phyloP scores from a whole-genome alignment of 2,888 invertebrate genomes.

The Nomada fabriciana region DNA sequence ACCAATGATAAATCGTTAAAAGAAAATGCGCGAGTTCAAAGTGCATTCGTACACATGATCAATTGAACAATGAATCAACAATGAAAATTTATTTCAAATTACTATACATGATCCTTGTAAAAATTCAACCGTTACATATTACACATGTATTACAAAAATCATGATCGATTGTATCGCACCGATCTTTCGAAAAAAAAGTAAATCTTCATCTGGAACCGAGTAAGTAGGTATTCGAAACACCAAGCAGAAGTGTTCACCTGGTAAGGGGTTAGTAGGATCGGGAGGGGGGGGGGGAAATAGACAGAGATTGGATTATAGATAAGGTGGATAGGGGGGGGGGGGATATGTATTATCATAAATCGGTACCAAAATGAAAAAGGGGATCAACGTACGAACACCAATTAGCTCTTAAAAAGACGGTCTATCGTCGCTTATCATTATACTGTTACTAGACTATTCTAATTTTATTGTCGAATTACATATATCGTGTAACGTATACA shows the following conservation, averaged over 20 bases:
- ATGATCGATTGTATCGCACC: not conserved
- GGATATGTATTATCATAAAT: conserved; percentile 71
- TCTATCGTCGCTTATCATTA: conserved; percentile 79
- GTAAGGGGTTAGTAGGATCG: conserved; percentile 18
- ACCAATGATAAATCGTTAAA: too few species aligned
- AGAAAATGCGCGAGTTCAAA: too few species aligned
- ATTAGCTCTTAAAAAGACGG: conserved; percentile 83
- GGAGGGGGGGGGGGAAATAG: conserved; percentile 31
- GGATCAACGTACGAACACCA: conserved; percentile 85
- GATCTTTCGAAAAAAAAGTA: not conserved
- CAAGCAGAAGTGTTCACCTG: conserved; percentile 39
- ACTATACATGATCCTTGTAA: too few species aligned
- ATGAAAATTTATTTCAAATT: too few species aligned
- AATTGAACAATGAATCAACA: too few species aligned
- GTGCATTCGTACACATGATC: too few species aligned
- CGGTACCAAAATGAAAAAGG: conserved; percentile 82
- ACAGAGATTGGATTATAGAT: conserved; percentile 23
- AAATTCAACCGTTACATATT: too few species aligned
- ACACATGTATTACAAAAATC: not conserved
- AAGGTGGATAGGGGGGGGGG: not conserved
- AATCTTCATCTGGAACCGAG: not conserved
- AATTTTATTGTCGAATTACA: conserved; percentile 60
- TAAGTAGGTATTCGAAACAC: not conserved
- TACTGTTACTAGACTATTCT: conserved; percentile 65
- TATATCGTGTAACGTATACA: conserved; percentile 21